phyloP scores from a whole-genome alignment of 2,888 invertebrate species.

The Nymphalis polychloros region DNA sequence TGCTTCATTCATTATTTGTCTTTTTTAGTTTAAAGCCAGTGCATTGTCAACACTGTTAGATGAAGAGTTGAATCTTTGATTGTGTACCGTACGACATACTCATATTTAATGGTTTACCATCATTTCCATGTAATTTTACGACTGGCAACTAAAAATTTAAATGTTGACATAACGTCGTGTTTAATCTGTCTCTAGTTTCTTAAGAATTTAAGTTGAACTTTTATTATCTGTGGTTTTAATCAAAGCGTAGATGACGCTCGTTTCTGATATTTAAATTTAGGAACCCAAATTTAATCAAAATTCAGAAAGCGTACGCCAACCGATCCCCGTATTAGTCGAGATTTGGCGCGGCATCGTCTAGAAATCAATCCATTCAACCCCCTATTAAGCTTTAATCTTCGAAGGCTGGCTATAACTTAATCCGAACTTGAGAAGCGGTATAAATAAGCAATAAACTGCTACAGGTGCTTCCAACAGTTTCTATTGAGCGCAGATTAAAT shows the following conservation, averaged over 20 bases:
- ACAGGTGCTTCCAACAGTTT: constrained; percentile 71
- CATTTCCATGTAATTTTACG: constrained; percentile 25
- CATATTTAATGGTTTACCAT: constrained; percentile 20
- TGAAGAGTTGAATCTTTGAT: constrained; percentile 42
- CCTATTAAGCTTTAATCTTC: constrained; percentile 79
- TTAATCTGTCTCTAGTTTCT: constrained; percentile 13
- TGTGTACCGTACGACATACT: constrained; percentile 23
- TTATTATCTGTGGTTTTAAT: constrained; percentile 4
- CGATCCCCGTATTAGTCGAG: constrained; percentile 61
- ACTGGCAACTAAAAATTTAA: constrained; percentile 20
- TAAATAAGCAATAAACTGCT: constrained; percentile 80
- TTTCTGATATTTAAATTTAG: constrained; percentile 11
- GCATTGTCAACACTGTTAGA: constrained; percentile 53
- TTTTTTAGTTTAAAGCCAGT: constrained; percentile 60
- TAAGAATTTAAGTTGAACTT: neutral
- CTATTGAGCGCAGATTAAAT: constrained; percentile 59
- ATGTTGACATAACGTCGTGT: constrained; percentile 11
- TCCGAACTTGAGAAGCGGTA: constrained; percentile 75
- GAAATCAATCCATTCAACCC: constrained; percentile 78
- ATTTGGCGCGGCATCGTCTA: constrained; percentile 65
- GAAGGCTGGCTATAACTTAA: constrained; percentile 79
- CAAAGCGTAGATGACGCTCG: too few relatives aligned
- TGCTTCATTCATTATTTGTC: constrained; percentile 64
- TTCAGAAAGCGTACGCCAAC: constrained; percentile 47
- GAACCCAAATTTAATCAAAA: constrained; percentile 48